A percentile compares a stretch with the other conserved stretches of the same genome.
Evolutionary conservation across 2,888 invertebrate genomes (phyloP).

Genomic region (Cheilosia impressa): DNA sequence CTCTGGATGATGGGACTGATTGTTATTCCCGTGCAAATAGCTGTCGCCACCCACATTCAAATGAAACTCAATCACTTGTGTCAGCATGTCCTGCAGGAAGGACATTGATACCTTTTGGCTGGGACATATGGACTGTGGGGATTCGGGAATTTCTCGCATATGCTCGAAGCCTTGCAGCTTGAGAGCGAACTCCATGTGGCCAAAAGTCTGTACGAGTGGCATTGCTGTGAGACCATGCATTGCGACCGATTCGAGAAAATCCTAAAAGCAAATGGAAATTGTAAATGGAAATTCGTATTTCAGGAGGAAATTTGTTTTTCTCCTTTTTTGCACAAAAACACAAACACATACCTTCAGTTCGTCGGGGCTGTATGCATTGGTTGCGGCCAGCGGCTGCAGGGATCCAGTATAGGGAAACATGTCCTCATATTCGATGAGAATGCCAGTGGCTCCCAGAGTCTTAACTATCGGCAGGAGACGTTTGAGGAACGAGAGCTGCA

Average conservation of each 20-base stretch:
- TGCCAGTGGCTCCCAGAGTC: conserved; percentile 88
- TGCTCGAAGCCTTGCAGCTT: conserved; percentile 87
- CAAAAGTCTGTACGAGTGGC: conserved; percentile 91
- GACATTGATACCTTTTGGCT: conserved; percentile 86
- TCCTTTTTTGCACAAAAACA: conserved; percentile 3
- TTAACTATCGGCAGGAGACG: conserved; percentile 86
- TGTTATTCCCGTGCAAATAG: conserved; percentile 59
- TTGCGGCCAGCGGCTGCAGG: conserved; percentile 85
- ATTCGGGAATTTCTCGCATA: conserved; percentile 87
- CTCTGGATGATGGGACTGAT: conserved; percentile 54
- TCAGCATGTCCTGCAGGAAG: conserved; percentile 88
- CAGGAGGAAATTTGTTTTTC: conserved; percentile 8
- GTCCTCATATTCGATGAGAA: conserved; percentile 91
- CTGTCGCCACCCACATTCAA: conserved; percentile 76
- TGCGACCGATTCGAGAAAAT: conserved; percentile 86
- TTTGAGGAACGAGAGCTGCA: conserved; percentile 85
- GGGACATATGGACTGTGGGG: conserved; percentile 89
- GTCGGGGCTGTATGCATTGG: conserved; percentile 84
- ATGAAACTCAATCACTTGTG: conserved; percentile 86
- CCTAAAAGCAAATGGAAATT: conserved; percentile 76
- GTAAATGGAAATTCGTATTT: neutral
- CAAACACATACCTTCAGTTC: conserved; percentile 83
- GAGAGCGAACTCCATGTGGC: conserved; percentile 89
- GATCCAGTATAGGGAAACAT: conserved; percentile 90
- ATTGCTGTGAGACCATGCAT: conserved; percentile 87